Conservation (phyloP, 2,888 invertebrate genomes). For the Metopia argyrocephala region DNA sequence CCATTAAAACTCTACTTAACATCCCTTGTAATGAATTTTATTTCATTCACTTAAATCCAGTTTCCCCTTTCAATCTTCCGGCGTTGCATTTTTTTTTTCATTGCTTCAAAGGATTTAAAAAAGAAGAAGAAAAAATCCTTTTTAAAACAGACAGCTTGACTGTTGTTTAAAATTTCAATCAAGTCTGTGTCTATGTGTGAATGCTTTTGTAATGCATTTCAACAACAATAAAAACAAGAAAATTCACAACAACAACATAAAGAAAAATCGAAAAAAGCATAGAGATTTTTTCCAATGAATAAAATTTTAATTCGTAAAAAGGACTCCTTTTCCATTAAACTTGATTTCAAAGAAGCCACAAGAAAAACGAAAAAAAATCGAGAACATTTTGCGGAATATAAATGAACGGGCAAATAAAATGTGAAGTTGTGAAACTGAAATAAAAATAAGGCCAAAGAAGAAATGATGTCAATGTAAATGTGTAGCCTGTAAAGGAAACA, state of each 20-base stretch:
- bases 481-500: slow-evolving; percentile 24
- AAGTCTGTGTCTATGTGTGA: slow-evolving; percentile 45
- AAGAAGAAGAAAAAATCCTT: neutral
- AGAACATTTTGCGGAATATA: slow-evolving; percentile 22
- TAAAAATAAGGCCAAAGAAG: slow-evolving; percentile 22
- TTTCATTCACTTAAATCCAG: slow-evolving; percentile 13
- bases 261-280: neutral
- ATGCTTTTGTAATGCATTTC: slow-evolving; percentile 43
- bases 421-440: neutral
- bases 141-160: slow-evolving; percentile 57
- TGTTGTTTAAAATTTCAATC: slow-evolving; percentile 63
- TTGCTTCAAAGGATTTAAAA: slow-evolving; percentile 39
- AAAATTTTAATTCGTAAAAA: slow-evolving; percentile 41
- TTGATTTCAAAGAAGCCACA: slow-evolving; percentile 37
- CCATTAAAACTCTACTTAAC: no score
- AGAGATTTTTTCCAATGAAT: neutral
- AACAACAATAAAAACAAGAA: slow-evolving; percentile 25
- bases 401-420: slow-evolving; percentile 33
- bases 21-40: slow-evolving; percentile 43
- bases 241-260: neutral
- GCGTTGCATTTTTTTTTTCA: slow-evolving; percentile 57
- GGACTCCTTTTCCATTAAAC: slow-evolving; percentile 48
- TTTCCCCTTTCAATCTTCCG: slow-evolving; percentile 26
- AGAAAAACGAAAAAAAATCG: neutral
- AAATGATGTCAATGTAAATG: slow-evolving; percentile 33